phyloP scores from a whole-genome alignment of 2,113 vertebrate species.

The Chaetops frenatus region DNA sequence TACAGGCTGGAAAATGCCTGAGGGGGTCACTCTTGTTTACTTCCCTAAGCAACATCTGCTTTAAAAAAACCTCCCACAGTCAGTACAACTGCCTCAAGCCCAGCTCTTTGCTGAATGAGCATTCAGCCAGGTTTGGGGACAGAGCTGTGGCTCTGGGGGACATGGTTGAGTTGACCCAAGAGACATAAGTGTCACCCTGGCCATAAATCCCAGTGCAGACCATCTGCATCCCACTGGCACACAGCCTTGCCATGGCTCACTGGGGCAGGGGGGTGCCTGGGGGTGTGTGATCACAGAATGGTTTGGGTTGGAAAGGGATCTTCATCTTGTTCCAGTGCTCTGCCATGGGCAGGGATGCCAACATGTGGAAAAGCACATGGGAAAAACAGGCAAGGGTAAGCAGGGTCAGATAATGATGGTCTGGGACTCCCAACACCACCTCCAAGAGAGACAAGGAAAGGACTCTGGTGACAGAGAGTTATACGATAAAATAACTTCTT shows the following conservation, averaged over 20 bases:
- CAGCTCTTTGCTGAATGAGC: background rate
- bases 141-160: background rate
- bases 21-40: background rate
- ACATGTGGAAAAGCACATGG: fast-evolving
- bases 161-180: fast-evolving
- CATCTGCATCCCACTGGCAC: fast-evolving
- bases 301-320: background rate
- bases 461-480: background rate
- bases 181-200: background rate
- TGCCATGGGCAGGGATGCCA: background rate
- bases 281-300: background rate
- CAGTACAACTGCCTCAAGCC: background rate
- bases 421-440: background rate
- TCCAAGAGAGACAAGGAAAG: background rate
- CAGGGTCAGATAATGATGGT: fast-evolving
- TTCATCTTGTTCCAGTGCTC: background rate
- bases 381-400: background rate
- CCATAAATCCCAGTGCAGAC: fast-evolving
- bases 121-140: background rate
- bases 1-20: background rate
- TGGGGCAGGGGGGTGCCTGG: fast-evolving
- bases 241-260: fast-evolving
- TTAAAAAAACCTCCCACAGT: too few species aligned
- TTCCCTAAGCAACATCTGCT: background rate
- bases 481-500: constrained; percentile 23